A percentile compares a stretch with the other conserved stretches of the same genome.
phyloP scores from a whole-genome alignment of 2,888 invertebrate species.

The Andrena minutula region DNA sequence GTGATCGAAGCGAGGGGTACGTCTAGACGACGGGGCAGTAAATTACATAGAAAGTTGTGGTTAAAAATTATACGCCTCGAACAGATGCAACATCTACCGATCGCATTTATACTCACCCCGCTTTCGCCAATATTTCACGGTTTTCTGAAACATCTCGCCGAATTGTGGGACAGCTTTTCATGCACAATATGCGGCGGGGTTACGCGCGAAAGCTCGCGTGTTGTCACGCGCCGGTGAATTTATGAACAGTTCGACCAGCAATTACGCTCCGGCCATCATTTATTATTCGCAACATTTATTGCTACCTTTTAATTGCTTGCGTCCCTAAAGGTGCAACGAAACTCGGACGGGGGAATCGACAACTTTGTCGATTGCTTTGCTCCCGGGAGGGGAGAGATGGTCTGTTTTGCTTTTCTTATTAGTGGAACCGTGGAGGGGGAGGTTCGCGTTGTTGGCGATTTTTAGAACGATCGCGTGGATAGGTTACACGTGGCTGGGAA shows the following conservation, averaged over 20 bases:
- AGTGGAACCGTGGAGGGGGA: neutral
- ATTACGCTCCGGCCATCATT: constrained; percentile 23
- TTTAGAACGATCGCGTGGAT: constrained; percentile 45
- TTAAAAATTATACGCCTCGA: constrained; percentile 9
- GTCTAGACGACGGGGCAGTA: neutral
- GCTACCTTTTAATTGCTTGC: constrained; percentile 10
- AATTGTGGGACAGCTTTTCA: neutral
- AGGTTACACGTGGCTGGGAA: constrained; percentile 61
- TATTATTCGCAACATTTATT: constrained; percentile 21
- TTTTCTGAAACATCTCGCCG: neutral
- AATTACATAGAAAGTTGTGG: constrained; percentile 1
- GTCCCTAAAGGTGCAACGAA: constrained; percentile 1
- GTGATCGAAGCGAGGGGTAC: neutral
- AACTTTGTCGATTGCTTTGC: neutral
- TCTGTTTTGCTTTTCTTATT: no score
- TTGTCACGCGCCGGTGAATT: constrained; percentile 28
- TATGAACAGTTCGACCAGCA: constrained; percentile 16
- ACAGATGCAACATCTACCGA: constrained; percentile 18
- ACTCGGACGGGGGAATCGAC: neutral
- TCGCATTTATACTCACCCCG: neutral
- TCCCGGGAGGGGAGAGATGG: neutral
- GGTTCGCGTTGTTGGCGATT: constrained; percentile 43
- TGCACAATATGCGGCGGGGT: constrained; percentile 1
- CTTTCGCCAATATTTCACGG: constrained; percentile 46
- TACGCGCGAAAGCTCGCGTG: constrained; percentile 7